Conservation (phyloP, 2,888 invertebrate species). For the Drosophila stalkeri region DNA sequence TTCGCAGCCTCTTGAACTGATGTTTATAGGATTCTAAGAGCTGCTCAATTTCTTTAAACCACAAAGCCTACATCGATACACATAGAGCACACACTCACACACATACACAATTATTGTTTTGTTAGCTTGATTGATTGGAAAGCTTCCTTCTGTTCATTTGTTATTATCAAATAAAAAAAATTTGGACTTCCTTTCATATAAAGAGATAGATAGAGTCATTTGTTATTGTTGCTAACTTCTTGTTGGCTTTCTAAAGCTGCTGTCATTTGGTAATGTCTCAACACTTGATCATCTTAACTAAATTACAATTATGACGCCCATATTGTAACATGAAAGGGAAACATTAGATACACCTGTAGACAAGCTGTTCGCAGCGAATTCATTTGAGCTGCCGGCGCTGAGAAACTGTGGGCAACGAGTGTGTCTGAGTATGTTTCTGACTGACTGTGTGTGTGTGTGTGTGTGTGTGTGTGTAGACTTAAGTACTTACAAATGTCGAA, state of each 20-base stretch:
- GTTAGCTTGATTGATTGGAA: conserved; percentile 4
- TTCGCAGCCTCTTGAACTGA: background rate
- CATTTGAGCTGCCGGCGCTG: conserved; percentile 62
- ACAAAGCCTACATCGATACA: background rate
- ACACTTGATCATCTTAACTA: conserved; percentile 58
- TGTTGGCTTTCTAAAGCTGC: conserved; percentile 56
- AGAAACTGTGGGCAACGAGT: conserved; percentile 53
- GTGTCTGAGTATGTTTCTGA: conserved; percentile 1
- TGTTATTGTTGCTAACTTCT: conserved; percentile 8
- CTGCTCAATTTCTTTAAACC: background rate
- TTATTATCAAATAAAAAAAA: background rate
- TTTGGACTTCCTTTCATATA: conserved; percentile 4
- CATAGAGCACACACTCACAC: background rate
- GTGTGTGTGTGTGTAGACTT: conserved; percentile 15
- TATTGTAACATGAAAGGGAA: conserved; percentile 50
- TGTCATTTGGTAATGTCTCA: conserved; percentile 40
- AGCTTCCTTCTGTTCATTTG: background rate
- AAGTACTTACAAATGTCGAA: conserved; percentile 49
- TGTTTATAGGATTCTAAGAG: background rate
- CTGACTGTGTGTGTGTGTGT: background rate
- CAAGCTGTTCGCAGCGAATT: conserved; percentile 38
- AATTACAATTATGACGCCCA: conserved; percentile 67
- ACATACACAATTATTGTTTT: background rate
- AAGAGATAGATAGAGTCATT: conserved; percentile 9
- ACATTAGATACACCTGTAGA: conserved; percentile 65